phyloP scores from a whole-genome alignment of 2,888 invertebrate genomes.

The Salticus scenicus region DNA sequence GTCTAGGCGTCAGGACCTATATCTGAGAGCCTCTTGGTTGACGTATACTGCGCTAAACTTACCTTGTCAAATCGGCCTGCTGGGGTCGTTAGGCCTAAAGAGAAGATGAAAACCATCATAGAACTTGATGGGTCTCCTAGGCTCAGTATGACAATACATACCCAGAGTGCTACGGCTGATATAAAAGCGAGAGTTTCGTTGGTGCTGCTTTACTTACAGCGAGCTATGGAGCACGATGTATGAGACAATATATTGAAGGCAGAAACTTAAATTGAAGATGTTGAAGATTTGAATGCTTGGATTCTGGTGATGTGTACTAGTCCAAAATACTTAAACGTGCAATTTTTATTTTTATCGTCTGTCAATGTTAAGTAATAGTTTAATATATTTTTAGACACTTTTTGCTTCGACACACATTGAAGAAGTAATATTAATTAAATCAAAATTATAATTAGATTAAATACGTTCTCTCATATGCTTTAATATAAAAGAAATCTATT shows the following conservation, averaged over 20 bases:
- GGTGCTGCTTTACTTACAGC: slow-evolving; percentile 58
- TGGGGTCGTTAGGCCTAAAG: slow-evolving; percentile 71
- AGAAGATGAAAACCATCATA: slow-evolving; percentile 70
- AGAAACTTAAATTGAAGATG: slow-evolving; percentile 69
- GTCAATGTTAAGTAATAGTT: no score
- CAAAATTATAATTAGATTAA: no score
- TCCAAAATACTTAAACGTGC: no score
- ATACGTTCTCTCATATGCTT: no score
- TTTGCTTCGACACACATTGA: no score
- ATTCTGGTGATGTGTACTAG: slow-evolving; percentile 64
- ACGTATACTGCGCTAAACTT: slow-evolving; percentile 41
- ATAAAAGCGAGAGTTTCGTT: slow-evolving; percentile 43
- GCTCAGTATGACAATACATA: slow-evolving; percentile 68
- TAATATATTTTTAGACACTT: no score
- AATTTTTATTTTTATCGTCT: no score
- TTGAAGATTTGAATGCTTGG: slow-evolving; percentile 69
- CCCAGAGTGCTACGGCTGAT: slow-evolving; percentile 29
- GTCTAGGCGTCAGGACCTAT: slow-evolving; percentile 63
- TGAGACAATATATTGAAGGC: slow-evolving; percentile 50
- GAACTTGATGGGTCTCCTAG: slow-evolving; percentile 66
- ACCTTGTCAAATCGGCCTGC: slow-evolving; percentile 64
- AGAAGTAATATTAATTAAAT: no score
- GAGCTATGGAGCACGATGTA: slow-evolving; percentile 34
- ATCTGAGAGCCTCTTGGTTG: slow-evolving; percentile 50
- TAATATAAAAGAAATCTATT: no score